phyloP scores from a whole-genome alignment of 2,113 vertebrate genomes.

The Aptenodytes forsteri region DNA sequence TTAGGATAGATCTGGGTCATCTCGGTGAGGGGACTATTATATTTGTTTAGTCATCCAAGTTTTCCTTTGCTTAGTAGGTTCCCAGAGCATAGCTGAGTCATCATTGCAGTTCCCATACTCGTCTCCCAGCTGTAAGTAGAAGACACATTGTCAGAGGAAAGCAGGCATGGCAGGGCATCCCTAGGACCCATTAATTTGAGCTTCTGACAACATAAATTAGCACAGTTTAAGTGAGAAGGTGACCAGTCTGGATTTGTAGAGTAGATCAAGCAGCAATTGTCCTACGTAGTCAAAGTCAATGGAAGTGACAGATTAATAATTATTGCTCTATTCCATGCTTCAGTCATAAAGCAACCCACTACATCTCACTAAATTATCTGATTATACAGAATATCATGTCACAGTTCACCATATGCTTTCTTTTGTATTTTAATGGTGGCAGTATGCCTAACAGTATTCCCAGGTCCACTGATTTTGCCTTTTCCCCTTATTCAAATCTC shows the following conservation, averaged over 20 bases:
- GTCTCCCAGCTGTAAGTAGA: background rate
- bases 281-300: slow-evolving; percentile 9
- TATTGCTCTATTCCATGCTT: background rate
- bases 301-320: slow-evolving; percentile 44
- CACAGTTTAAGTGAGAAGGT: slow-evolving; percentile 10
- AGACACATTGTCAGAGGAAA: slow-evolving; percentile 17
- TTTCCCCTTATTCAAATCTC: background rate
- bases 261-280: slow-evolving; percentile 12
- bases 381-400: background rate
- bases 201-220: slow-evolving; percentile 46
- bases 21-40: background rate
- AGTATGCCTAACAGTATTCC: background rate
- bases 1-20: background rate
- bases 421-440: background rate
- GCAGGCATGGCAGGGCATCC: background rate
- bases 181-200: slow-evolving; percentile 28
- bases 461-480: background rate
- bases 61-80: background rate
- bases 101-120: background rate
- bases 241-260: background rate
- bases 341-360: slow-evolving; percentile 30
- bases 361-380: background rate
- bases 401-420: background rate
- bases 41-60: slow-evolving; percentile 5
- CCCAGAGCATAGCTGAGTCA: background rate